Evolutionary conservation across 2,888 invertebrate species (phyloP).

Genomic region (Tetheella fluctuosa): DNA sequence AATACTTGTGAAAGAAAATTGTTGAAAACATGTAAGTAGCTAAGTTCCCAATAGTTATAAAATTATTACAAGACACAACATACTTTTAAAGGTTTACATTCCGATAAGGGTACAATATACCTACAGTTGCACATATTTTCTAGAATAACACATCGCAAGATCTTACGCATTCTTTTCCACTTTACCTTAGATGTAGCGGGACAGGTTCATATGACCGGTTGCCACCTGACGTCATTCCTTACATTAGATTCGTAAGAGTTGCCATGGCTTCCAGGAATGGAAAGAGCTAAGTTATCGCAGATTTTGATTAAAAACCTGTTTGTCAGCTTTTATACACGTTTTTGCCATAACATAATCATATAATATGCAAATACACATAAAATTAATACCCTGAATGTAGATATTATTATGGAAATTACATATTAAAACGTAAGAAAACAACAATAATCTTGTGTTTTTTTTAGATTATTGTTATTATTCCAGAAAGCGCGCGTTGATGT

Average conservation of each 20-base stretch:
- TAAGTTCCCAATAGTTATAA: not conserved
- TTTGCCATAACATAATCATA: not conserved
- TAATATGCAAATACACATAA: not conserved
- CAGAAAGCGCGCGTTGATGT: slow-evolving; percentile 64
- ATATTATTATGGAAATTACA: not conserved
- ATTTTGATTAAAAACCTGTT: not conserved
- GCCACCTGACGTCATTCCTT: slow-evolving; percentile 12
- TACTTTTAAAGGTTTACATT: no score
- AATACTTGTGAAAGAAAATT: no score
- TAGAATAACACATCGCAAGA: not conserved
- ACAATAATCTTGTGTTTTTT: not conserved
- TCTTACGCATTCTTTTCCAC: slow-evolving; percentile 4
- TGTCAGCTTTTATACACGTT: not conserved
- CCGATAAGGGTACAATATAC: not conserved
- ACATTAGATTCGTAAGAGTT: slow-evolving; percentile 3
- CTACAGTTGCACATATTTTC: not conserved
- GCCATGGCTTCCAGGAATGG: no score
- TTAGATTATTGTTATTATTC: not conserved
- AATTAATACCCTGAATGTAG: not conserved
- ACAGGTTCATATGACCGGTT: slow-evolving; percentile 6
- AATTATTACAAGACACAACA: not conserved
- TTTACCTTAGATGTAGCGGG: slow-evolving; percentile 12
- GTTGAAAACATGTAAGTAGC: no score
- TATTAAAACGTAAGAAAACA: not conserved
- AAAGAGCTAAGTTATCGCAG: not conserved